These are phyloP conservation scores for Eciton burchellii DNA, from an alignment of 1,140 invertebrate genomes.

Conservation along the genomic window DNA sequence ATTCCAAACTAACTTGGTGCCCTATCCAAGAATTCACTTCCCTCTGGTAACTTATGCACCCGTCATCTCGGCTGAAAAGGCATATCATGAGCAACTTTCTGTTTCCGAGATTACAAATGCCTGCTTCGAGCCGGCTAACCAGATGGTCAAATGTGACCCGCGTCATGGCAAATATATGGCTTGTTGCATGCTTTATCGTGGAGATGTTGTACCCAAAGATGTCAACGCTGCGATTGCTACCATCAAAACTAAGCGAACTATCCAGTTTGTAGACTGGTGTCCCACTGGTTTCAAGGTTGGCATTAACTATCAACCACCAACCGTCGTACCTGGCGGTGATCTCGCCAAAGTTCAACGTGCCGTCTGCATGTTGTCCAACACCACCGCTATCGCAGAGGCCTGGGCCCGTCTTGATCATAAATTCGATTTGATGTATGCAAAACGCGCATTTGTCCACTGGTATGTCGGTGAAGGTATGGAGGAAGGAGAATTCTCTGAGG, in stretches of 20 bases:
- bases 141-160: slow-evolving; percentile 90
- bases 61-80: slow-evolving; percentile 71
- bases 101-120: slow-evolving; percentile 76
- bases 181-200: slow-evolving; percentile 72
- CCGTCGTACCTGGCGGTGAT: slow-evolving; percentile 70
- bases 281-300: slow-evolving; percentile 89
- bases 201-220: slow-evolving; percentile 71
- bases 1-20: slow-evolving; percentile 72
- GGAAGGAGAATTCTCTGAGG: slow-evolving; percentile 72
- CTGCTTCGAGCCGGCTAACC: slow-evolving; percentile 89
- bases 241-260: slow-evolving; percentile 71
- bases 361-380: slow-evolving; percentile 79
- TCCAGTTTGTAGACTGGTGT: slow-evolving; percentile 89
- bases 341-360: slow-evolving; percentile 73
- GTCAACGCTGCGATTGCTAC: slow-evolving; percentile 72
- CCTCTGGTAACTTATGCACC: slow-evolving; percentile 71
- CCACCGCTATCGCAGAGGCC: slow-evolving; percentile 70
- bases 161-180: slow-evolving; percentile 88
- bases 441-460: slow-evolving; percentile 73
- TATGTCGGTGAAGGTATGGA: slow-evolving; percentile 74
- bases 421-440: slow-evolving; percentile 72
- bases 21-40: slow-evolving; percentile 70
- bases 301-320: slow-evolving; percentile 71
- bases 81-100: slow-evolving; percentile 72
- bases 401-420: slow-evolving; percentile 71